Evolutionary conservation across 2,113 vertebrate species (phyloP), one percentile per base, ranked within the genome.

Genomic region (Laterallus jamaicensis): DNA sequence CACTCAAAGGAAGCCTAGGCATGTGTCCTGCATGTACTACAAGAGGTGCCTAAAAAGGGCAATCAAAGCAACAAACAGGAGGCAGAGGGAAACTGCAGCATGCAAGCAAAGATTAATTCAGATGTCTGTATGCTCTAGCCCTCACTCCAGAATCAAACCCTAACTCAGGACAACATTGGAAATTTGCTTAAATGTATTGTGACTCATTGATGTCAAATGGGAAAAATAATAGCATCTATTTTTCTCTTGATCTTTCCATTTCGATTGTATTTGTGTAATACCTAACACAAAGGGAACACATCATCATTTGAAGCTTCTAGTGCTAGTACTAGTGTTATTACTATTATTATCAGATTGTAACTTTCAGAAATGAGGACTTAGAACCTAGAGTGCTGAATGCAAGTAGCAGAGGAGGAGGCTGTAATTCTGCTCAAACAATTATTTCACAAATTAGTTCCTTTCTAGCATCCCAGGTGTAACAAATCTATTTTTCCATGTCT

Each of bases 151-250:
- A 44, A 49, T 59, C 21, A 88, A 84, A 76, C 3, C 10, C 11
- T 42, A 44, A 76, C 59, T 68, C 44, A 58, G 21, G 28, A 89
- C 67, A 82, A 40, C 75, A 58, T 1, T 37, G 18, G 20, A 44
- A 62, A 88, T 90, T 79, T 96, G 11, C 35, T 93, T 68, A 44
- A 82, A 76, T 25, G 18, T 37, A 31, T 92, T 44, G 44, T 55
- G 58, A 88, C 63, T 95, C 82, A 73, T 8, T 77, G 82, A 58
- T 55, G n/a, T 29, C 31, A 88, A 94, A 88, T 58, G 20, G 31
- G 39, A 76, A 82, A 90, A 85, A 90, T 66, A 93, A 68, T 49
- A 62, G 11, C 67, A 75, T 47, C n/a, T 90, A 22, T 70, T 90
- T 92, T 86, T 35, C 63, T 32, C 54, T 89, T 80, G 31, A 63